Conservation (phyloP, 2,797 vertebrate genomes). For the Dipus sagitta region DNA sequence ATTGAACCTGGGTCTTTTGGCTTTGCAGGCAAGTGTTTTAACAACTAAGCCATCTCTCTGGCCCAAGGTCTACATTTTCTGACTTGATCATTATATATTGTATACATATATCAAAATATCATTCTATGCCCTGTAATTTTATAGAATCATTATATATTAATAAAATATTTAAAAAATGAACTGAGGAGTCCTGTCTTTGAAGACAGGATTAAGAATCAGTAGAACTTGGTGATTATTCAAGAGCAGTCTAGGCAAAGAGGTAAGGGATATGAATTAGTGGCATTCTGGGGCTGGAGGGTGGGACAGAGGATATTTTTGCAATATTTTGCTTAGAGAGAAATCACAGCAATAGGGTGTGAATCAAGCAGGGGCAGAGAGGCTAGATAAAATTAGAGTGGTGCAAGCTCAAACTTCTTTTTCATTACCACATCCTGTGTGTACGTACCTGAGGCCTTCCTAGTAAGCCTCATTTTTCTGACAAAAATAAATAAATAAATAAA, state of each 20-base stretch:
- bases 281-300: background rate
- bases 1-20: no score
- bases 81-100: background rate
- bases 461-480: background rate
- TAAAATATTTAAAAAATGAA: background rate
- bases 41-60: no score
- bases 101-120: background rate
- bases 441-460: background rate
- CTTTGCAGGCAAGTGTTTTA: no score
- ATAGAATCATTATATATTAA: background rate
- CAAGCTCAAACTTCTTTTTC: background rate
- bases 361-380: background rate
- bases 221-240: background rate
- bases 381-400: background rate
- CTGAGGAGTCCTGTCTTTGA: background rate
- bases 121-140: background rate
- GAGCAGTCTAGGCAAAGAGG: background rate
- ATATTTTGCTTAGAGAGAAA: slow-evolving; percentile 5
- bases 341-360: background rate
- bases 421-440: background rate
- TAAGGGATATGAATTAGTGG: background rate
- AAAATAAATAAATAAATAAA: background rate
- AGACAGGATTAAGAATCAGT: background rate
- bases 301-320: background rate
- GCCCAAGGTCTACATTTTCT: background rate